These are phyloP conservation scores for Ectemnius continuus DNA, from an alignment of 2,888 invertebrate genomes.

Conservation along the genomic window DNA sequence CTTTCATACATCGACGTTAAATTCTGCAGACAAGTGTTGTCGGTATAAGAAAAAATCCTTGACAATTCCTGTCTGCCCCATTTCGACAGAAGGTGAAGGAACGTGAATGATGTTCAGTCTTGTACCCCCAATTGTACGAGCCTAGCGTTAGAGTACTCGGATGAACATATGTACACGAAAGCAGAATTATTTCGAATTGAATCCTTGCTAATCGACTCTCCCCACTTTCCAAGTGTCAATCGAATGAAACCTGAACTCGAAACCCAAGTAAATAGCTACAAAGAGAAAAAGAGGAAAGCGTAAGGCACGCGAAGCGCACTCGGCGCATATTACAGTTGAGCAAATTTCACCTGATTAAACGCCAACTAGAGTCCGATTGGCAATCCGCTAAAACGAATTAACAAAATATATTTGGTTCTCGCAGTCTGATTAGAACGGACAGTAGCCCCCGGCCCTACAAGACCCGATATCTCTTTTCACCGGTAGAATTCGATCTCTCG, in stretches of 20 bases:
- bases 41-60: no score
- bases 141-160: no score
- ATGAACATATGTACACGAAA: background rate
- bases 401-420: conserved; percentile 70
- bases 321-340: conserved; percentile 42
- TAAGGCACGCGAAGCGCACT: conserved; percentile 16
- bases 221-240: no score
- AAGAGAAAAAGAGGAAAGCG: no score
- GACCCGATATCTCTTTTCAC: conserved; percentile 10
- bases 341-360: conserved; percentile 45
- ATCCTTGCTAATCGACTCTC: no score
- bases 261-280: no score
- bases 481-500: background rate
- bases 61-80: no score
- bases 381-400: conserved; percentile 42
- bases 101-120: background rate
- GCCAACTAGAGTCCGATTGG: conserved; percentile 22
- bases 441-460: conserved; percentile 6
- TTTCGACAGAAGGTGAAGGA: no score
- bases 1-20: no score
- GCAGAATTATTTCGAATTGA: background rate
- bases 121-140: background rate
- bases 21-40: no score
- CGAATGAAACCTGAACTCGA: no score
- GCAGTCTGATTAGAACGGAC: conserved; percentile 62